Conservation (phyloP, 2,888 invertebrate genomes). For the Drosophila conformis region DNA sequence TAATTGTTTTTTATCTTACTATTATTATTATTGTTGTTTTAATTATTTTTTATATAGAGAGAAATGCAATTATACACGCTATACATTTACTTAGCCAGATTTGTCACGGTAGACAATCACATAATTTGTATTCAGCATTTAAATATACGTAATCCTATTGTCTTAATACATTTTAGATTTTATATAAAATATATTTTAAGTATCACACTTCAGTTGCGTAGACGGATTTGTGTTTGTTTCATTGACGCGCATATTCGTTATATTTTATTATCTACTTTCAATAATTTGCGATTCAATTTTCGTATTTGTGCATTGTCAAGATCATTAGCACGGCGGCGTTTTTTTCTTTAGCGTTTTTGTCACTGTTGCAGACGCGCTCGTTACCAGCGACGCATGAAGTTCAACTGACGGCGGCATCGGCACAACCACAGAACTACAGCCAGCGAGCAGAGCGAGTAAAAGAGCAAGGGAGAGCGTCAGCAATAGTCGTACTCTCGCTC, state of each 20-base stretch:
- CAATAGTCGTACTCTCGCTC: constrained; percentile 6
- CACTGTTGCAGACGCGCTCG: constrained; percentile 45
- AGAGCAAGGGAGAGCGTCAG: constrained; percentile 22
- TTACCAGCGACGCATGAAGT: constrained; percentile 69
- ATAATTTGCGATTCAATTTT: constrained; percentile 12
- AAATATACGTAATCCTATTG: constrained; percentile 7
- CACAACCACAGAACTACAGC: constrained; percentile 30
- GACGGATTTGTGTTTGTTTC: background rate
- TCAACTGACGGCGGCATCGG: constrained; percentile 54
- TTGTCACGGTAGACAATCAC: constrained; percentile 28
- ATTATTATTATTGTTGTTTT: background rate
- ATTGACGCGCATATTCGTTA: background rate
- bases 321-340: constrained; percentile 41
- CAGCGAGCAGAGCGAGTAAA: constrained; percentile 18
- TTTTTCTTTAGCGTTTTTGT: constrained; percentile 7
- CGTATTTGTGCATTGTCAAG: constrained; percentile 19
- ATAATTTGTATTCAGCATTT: constrained; percentile 2
- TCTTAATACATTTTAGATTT: constrained; percentile 3
- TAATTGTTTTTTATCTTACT: constrained; percentile 6
- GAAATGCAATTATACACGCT: constrained; percentile 23
- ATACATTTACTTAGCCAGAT: constrained; percentile 7
- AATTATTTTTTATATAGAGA: background rate
- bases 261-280: constrained; percentile 6
- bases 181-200: background rate
- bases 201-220: background rate